These are phyloP conservation scores for Drosophila cardini DNA, from an alignment of 1,140 invertebrate species.

Conservation along the genomic window DNA sequence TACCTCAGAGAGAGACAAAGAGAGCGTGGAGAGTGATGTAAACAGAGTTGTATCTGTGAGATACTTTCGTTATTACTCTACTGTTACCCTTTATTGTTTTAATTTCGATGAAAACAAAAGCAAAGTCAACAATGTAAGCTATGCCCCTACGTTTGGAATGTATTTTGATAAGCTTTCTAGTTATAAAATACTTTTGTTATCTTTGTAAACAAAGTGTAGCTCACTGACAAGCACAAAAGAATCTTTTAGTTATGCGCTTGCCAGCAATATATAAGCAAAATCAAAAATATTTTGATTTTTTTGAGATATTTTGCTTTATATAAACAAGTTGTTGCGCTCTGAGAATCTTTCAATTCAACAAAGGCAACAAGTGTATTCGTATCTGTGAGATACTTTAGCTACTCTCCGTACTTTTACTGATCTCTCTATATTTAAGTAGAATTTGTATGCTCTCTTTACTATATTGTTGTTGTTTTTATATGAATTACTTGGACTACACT, in stretches of 20 bases:
- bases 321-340: slow-evolving; percentile 6
- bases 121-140: slow-evolving; percentile 1
- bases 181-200: not conserved
- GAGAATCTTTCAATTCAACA: not conserved
- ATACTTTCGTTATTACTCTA: not conserved
- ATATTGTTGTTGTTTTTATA: slow-evolving; percentile 32
- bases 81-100: not conserved
- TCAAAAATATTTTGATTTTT: not conserved
- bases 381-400: slow-evolving; percentile 36
- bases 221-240: not conserved
- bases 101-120: not conserved
- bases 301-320: slow-evolving; percentile 1
- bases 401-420: slow-evolving; percentile 27
- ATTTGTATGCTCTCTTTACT: slow-evolving; percentile 1
- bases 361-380: slow-evolving; percentile 1
- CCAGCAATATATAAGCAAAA: not conserved
- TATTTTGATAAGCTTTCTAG: not conserved
- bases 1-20: not conserved
- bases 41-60: slow-evolving; percentile 2
- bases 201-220: slow-evolving; percentile 9
- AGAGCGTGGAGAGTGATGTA: not conserved
- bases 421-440: slow-evolving; percentile 28
- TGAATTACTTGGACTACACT: slow-evolving; percentile 9
- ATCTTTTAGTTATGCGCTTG: not conserved
- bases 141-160: not conserved